Percentiles rank a stretch among this genome's conserved stretches.
These are phyloP conservation scores for Scolopax bukidnonensis DNA, from an alignment of 2,797 vertebrate genomes.

Conservation along the genomic window DNA sequence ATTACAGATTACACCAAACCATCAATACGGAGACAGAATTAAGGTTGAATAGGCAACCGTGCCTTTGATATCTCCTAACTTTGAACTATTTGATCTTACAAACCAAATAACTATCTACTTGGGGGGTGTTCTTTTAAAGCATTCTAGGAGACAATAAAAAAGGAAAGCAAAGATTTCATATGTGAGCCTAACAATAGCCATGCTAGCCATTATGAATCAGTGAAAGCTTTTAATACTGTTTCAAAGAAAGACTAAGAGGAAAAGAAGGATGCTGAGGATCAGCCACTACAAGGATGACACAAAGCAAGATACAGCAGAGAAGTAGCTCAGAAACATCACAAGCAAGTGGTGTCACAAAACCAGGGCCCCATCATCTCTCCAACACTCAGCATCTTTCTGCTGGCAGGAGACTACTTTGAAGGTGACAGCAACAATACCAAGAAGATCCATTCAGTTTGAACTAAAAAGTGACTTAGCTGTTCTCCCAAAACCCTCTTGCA, in stretches of 20 bases:
- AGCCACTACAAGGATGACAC: background rate
- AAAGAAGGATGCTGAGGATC: background rate
- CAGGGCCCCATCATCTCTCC: background rate
- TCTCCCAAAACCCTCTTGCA: background rate
- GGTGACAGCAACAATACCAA: background rate
- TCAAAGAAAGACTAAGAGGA: background rate
- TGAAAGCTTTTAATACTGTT: background rate
- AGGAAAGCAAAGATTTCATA: background rate
- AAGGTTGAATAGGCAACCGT: conserved; percentile 19
- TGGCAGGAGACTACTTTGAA: background rate
- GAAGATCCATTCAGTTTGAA: background rate
- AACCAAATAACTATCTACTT: background rate
- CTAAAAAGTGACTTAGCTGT: background rate
- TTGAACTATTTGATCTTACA: background rate
- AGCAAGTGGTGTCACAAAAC: background rate
- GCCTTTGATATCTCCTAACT: conserved; percentile 13
- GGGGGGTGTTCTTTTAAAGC: background rate
- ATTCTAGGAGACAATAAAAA: background rate
- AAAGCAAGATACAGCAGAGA: background rate
- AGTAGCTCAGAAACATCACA: background rate
- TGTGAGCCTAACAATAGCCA: background rate
- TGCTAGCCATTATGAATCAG: background rate
- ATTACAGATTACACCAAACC: conserved; percentile 53
- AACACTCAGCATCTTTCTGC: background rate
- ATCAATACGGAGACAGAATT: conserved; percentile 48